A percentile compares a stretch with the other conserved stretches of the same genome.
Conservation (phyloP, 2,113 vertebrate species). For the Ochotona princeps region DNA sequence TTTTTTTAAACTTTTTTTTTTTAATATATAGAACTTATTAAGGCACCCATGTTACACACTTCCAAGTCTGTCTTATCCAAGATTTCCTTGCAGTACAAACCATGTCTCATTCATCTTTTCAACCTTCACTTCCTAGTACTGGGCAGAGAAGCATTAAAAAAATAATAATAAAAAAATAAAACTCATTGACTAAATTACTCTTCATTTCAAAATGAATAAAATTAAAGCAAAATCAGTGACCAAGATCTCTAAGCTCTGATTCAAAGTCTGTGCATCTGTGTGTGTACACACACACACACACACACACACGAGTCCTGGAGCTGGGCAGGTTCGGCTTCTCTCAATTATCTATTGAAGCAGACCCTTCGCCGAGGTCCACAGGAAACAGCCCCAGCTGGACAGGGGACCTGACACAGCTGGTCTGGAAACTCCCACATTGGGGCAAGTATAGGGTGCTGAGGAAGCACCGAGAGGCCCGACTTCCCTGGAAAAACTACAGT, state of each 20-base stretch:
- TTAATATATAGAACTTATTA: background rate
- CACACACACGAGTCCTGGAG: background rate
- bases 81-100: background rate
- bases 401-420: background rate
- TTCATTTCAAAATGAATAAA: background rate
- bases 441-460: constrained; percentile 22
- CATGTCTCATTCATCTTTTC: background rate
- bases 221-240: background rate
- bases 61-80: background rate
- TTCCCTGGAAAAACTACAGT: constrained; percentile 75
- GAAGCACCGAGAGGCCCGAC: constrained; percentile 65
- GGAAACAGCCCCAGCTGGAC: constrained; percentile 44
- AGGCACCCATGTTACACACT: background rate
- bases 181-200: background rate
- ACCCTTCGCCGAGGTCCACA: constrained; percentile 22
- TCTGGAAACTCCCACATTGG: constrained; percentile 30
- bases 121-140: constrained; percentile 4
- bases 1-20: too few relatives aligned
- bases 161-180: background rate
- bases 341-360: background rate
- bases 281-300: background rate
- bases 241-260: background rate
- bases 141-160: background rate
- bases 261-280: background rate
- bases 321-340: background rate